Percentiles rank a stretch among this genome's conserved stretches.
Evolutionary conservation across 1,140 invertebrate species (phyloP).

Genomic region (Aphelenchoides avenae): DNA sequence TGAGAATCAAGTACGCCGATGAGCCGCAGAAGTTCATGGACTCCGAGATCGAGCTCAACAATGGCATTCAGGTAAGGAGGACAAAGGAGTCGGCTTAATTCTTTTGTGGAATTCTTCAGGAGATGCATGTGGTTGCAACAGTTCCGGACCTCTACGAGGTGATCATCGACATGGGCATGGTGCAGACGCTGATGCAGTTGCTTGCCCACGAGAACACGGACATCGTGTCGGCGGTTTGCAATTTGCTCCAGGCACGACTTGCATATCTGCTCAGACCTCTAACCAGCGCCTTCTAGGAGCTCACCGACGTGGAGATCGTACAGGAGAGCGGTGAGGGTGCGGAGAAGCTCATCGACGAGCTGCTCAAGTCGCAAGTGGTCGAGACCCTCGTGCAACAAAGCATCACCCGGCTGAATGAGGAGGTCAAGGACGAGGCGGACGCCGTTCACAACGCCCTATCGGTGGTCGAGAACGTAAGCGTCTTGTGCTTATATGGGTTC

Average conservation of each 20-base stretch:
- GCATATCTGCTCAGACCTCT: neutral
- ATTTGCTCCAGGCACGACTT: conserved; percentile 68
- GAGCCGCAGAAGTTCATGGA: conserved; percentile 97
- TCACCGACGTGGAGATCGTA: conserved; percentile 90
- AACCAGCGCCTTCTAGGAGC: conserved; percentile 71
- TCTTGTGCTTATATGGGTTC: conserved; percentile 5
- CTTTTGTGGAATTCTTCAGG: conserved; percentile 42
- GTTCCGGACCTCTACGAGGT: conserved; percentile 89
- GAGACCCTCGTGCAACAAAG: conserved; percentile 82
- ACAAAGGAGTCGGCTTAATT: neutral
- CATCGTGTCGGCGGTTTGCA: conserved; percentile 68
- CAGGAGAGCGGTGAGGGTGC: conserved; percentile 71
- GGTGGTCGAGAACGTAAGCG: conserved; percentile 50
- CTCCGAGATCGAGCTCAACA: conserved; percentile 90
- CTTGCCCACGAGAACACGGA: conserved; percentile 95
- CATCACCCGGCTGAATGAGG: conserved; percentile 85
- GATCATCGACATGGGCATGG: conserved; percentile 78
- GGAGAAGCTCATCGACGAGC: conserved; percentile 62
- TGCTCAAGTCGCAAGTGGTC: conserved; percentile 80
- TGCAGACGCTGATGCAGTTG: conserved; percentile 84
- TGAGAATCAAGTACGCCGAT: conserved; percentile 96
- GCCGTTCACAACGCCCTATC: conserved; percentile 88
- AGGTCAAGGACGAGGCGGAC: conserved; percentile 86
- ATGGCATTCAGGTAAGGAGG: conserved; percentile 72
- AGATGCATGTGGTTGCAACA: conserved; percentile 87